Evolutionary conservation across 2,797 vertebrate species (phyloP).

Genomic region (Crax fasciolata): DNA sequence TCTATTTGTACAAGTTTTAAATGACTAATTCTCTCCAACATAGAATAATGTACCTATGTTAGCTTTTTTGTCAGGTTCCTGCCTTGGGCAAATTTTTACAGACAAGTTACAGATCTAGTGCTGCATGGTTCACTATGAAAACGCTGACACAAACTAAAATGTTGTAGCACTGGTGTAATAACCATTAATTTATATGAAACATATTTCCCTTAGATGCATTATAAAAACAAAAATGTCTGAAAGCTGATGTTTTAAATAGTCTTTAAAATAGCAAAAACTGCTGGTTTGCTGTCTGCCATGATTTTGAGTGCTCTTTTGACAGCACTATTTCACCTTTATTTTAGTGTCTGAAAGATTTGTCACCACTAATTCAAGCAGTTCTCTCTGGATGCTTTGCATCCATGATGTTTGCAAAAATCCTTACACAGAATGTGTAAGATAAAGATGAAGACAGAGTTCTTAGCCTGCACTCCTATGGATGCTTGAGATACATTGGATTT

Average conservation of each 20-base stretch:
- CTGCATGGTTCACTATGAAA: conserved; percentile 18
- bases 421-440: neutral
- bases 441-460: neutral
- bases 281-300: neutral
- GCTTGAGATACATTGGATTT: neutral
- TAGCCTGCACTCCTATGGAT: neutral
- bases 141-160: neutral
- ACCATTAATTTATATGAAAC: conserved; percentile 30
- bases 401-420: neutral
- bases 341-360: neutral
- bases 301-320: neutral
- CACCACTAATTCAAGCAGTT: neutral
- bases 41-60: neutral
- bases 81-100: conserved; percentile 19
- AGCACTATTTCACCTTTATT: conserved; percentile 2
- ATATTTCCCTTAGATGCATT: conserved; percentile 6
- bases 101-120: neutral
- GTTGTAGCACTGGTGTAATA: conserved; percentile 21
- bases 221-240: conserved; percentile 4
- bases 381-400: neutral
- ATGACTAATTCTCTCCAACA: neutral
- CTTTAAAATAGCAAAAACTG: conserved; percentile 18
- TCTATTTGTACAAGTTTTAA: conserved; percentile 22
- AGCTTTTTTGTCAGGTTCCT: conserved; percentile 10
- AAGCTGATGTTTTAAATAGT: conserved; percentile 7